Evolutionary conservation across 2,888 invertebrate species (phyloP), one percentile per base, ranked within the genome.

Genomic region (Drosophila setosimentum): DNA sequence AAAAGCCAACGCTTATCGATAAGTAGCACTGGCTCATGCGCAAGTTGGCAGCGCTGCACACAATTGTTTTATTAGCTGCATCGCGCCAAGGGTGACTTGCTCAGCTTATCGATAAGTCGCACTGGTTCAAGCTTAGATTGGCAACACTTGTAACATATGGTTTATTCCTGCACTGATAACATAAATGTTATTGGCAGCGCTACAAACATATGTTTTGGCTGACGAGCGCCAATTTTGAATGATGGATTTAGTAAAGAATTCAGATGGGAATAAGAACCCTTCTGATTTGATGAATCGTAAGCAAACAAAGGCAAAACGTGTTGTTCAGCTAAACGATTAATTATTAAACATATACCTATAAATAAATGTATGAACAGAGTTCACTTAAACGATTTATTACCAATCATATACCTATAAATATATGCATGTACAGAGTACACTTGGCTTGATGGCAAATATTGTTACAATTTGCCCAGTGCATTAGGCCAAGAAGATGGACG

Each of bases 261-360:
- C 32, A 40, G 4, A 11, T 5, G 21, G 10, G 18, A 24, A 29
- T 3, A 33, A 58, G 2, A 73, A 49, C 42, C 49, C 50, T 73
- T 67, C 30, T n/a, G 7, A 3, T 8, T 21, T 24, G n/a, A 48
- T 27, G n/a, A 27, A 37, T 37, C 40, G 55, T 11, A 53, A 64
- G 42, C 50, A 67, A 72, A 73, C 60, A 37, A 63, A 48, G 30
- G 42, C 59, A 62, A 73, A 73, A 51, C 24, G 24, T 63, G 61
- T 55, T 58, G 61, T 54, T 66, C 24, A 32, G 49, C 51, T 51
- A 53, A 69, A 48, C 68, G 63, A 68, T 72, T 77, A 68, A 80
- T n/a, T n/a, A n/a, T n/a, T n/a, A n/a, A n/a, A n/a, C n/a, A n/a
- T 30, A 55, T 40, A 11, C 42, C 21, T 35, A 40, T 18, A 18